phyloP scores from a whole-genome alignment of 2,888 invertebrate genomes.

The Macrosoma leucophasiata region DNA sequence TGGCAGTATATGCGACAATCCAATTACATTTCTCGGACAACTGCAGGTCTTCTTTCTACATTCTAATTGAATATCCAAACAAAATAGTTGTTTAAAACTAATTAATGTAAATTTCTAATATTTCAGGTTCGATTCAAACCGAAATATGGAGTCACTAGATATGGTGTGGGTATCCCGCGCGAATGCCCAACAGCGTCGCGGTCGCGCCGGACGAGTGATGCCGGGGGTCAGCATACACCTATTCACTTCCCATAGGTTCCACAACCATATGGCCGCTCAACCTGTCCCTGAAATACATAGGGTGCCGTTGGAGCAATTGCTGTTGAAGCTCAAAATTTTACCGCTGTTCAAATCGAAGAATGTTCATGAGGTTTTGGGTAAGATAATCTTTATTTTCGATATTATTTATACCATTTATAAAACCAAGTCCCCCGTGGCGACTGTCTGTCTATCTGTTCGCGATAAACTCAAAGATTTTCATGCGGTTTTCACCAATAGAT shows the following conservation, averaged over 20 bases:
- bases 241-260: constrained; percentile 84
- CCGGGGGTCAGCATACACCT: constrained; percentile 91
- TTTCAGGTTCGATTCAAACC: constrained; percentile 82
- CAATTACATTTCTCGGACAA: no score
- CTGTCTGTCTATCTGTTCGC: no score
- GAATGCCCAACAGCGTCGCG: constrained; percentile 91
- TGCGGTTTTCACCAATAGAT: no score
- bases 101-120: constrained; percentile 3
- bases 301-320: constrained; percentile 88
- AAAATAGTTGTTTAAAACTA: no score
- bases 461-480: no score
- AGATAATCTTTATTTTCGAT: no score
- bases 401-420: no score
- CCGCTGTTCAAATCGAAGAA: constrained; percentile 64
- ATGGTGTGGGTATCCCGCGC: constrained; percentile 93
- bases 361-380: constrained; percentile 72
- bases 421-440: no score
- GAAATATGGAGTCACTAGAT: constrained; percentile 91
- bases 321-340: constrained; percentile 84
- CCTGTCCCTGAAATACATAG: constrained; percentile 93
- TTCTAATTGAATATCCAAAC: no score
- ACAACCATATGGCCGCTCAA: constrained; percentile 80
- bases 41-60: no score
- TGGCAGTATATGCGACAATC: no score
- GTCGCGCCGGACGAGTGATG: constrained; percentile 93